These are phyloP conservation scores for Chloebia gouldiae DNA, from an alignment of 2,113 vertebrate species.

Conservation along the genomic window DNA sequence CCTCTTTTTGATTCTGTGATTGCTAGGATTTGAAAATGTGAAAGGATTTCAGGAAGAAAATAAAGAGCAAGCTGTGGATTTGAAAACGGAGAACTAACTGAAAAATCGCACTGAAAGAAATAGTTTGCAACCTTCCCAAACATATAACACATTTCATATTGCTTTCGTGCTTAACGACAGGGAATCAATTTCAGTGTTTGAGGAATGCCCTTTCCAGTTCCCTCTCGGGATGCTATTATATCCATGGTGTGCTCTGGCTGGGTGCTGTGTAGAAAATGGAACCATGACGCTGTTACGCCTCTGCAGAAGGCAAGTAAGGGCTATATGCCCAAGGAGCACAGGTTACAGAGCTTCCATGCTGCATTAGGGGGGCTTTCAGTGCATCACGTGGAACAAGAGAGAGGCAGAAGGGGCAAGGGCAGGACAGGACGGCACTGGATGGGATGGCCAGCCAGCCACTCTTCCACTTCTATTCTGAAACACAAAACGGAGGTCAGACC, in stretches of 20 bases:
- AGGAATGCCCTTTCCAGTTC: background rate
- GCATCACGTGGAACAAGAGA: background rate
- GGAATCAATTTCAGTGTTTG: background rate
- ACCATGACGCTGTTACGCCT: accelerated
- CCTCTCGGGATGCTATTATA: background rate
- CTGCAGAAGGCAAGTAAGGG: background rate
- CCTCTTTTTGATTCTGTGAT: background rate
- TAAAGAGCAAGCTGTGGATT: background rate
- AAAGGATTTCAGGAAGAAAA: background rate
- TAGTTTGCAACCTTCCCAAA: background rate
- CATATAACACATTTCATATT: background rate
- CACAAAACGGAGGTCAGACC: background rate
- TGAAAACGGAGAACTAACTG: background rate
- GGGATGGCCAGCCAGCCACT: background rate
- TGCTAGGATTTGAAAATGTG: background rate
- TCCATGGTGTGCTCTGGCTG: background rate
- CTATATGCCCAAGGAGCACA: background rate
- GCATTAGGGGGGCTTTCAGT: background rate
- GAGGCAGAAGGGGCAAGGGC: background rate
- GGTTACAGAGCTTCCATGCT: background rate
- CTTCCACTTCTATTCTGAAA: background rate
- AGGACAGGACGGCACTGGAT: background rate
- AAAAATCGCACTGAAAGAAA: background rate
- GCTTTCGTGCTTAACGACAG: background rate
- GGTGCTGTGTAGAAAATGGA: background rate